These are phyloP conservation scores for Himalopsyche kuldschensis DNA, from an alignment of 2,888 invertebrate genomes.

Conservation along the genomic window DNA sequence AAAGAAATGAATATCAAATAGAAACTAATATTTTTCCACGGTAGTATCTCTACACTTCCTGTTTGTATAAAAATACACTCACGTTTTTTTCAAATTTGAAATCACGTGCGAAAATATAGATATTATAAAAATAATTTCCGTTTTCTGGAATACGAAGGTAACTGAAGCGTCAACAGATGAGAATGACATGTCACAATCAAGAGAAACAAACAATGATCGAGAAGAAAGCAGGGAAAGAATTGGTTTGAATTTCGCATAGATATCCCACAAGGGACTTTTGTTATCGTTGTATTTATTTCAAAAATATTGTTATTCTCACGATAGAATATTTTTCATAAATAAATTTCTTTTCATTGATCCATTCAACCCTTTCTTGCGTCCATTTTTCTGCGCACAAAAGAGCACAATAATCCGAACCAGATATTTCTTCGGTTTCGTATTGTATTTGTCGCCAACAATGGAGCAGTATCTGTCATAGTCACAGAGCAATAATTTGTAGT, in stretches of 20 bases:
- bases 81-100: neutral
- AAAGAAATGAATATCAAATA: no score
- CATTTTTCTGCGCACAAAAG: conserved; percentile 33
- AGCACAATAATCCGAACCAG: conserved; percentile 35
- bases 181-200: conserved; percentile 27
- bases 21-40: no score
- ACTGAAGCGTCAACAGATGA: neutral
- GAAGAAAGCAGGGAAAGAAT: neutral
- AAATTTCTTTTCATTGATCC: conserved; percentile 32
- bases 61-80: neutral
- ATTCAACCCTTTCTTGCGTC: conserved; percentile 38
- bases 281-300: conserved; percentile 34
- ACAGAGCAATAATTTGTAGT: neutral
- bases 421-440: conserved; percentile 28
- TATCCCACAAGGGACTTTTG: conserved; percentile 13
- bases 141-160: conserved; percentile 30
- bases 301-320: conserved; percentile 40
- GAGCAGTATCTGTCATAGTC: conserved; percentile 28
- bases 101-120: conserved; percentile 27
- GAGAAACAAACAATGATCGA: neutral
- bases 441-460: conserved; percentile 21
- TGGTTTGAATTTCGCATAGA: conserved; percentile 19
- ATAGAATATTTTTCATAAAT: conserved; percentile 39
- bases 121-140: conserved; percentile 1
- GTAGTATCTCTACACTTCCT: conserved; percentile 8